phyloP scores from a whole-genome alignment of 2,888 invertebrate genomes.

The Acleris laterana region DNA sequence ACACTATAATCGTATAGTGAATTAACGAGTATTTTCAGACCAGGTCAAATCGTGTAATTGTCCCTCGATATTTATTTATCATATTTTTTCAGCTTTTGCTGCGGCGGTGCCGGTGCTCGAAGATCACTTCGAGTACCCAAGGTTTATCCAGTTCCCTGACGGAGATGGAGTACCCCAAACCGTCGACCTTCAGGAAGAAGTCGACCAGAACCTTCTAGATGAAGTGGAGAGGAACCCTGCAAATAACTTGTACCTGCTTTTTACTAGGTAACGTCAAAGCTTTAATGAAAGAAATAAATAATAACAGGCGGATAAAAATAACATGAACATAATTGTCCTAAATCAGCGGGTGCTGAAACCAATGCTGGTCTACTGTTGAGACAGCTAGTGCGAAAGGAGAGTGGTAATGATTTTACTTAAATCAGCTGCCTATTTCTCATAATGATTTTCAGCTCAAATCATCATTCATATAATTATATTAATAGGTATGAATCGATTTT shows the following conservation, averaged over 20 bases:
- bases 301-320: too few species aligned
- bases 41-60: not conserved
- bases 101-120: slow-evolving; percentile 49
- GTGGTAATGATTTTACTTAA: too few species aligned
- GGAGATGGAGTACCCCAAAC: slow-evolving; percentile 52
- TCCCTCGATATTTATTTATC: too few species aligned
- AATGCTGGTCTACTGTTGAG: too few species aligned
- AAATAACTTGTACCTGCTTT: slow-evolving; percentile 53
- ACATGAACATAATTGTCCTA: too few species aligned
- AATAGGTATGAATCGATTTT: too few species aligned
- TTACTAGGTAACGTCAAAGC: slow-evolving; percentile 51
- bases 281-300: not conserved
- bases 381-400: too few species aligned
- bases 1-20: too few species aligned
- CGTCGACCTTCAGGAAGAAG: slow-evolving; percentile 55
- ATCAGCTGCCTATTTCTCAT: too few species aligned
- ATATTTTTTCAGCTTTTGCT: slow-evolving; percentile 46
- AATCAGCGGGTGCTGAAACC: too few species aligned
- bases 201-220: slow-evolving; percentile 48
- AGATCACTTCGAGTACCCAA: slow-evolving; percentile 46
- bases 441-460: too few species aligned
- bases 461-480: too few species aligned
- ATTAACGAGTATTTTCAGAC: not conserved
- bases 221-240: slow-evolving; percentile 54
- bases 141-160: slow-evolving; percentile 56